Evolutionary conservation across 2,888 invertebrate species (phyloP).

Genomic region (Eilema griseolum): DNA sequence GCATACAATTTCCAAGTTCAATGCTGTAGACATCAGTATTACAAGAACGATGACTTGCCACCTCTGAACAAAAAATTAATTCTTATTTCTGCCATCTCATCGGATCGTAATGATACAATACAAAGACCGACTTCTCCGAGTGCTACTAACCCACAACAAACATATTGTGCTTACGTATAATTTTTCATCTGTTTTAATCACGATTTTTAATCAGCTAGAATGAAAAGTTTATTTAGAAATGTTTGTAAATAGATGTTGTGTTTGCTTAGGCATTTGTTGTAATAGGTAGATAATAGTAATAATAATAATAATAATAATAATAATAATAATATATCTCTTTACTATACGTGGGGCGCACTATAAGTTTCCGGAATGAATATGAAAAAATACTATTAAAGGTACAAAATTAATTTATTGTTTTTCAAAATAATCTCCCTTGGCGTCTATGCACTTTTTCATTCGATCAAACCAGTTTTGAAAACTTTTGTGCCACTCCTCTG

Average conservation of each 20-base stretch:
- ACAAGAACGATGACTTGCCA: slow-evolving; percentile 68
- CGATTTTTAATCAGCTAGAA: not conserved
- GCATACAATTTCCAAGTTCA: slow-evolving; percentile 65
- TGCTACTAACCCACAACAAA: slow-evolving; percentile 63
- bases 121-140: slow-evolving; percentile 48
- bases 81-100: slow-evolving; percentile 66
- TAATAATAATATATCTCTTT: too few relatives aligned
- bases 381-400: too few relatives aligned
- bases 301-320: too few relatives aligned
- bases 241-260: not conserved
- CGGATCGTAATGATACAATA: slow-evolving; percentile 55
- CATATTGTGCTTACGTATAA: slow-evolving; percentile 30
- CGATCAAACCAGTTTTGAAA: too few relatives aligned
- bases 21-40: slow-evolving; percentile 61
- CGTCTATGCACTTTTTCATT: too few relatives aligned
- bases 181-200: slow-evolving; percentile 13
- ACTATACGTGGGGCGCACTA: too few relatives aligned
- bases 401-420: too few relatives aligned
- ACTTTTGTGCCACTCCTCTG: too few relatives aligned
- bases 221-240: not conserved
- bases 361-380: too few relatives aligned
- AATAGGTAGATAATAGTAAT: not conserved
- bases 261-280: not conserved
- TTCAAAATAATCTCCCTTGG: too few relatives aligned
- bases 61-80: slow-evolving; percentile 51